Percentiles rank a stretch among this genome's conserved stretches.
Evolutionary conservation across 2,113 vertebrate genomes (phyloP).

Genomic region (Osmerus eperlanus): DNA sequence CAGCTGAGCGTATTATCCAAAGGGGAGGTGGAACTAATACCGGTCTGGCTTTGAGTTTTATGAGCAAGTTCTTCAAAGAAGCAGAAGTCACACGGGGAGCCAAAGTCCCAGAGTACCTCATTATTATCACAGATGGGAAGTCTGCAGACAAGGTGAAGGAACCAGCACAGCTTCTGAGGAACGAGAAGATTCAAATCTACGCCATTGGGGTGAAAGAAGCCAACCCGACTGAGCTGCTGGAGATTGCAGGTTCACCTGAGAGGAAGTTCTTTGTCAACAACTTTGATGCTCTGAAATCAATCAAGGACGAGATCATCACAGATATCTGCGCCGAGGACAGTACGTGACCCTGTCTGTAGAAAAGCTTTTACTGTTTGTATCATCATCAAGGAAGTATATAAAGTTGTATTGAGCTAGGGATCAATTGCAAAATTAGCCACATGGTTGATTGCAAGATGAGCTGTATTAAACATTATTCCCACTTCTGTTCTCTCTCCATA

Average conservation of each 20-base stretch:
- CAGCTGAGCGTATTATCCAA: constrained; percentile 64
- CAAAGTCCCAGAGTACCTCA: constrained; percentile 68
- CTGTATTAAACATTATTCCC: background rate
- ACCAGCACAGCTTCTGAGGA: constrained; percentile 65
- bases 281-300: constrained; percentile 74
- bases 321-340: constrained; percentile 78
- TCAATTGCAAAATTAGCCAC: background rate
- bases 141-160: constrained; percentile 69
- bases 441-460: background rate
- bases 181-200: constrained; percentile 66
- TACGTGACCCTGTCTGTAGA: constrained; percentile 52
- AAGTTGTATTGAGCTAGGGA: background rate
- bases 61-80: constrained; percentile 64
- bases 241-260: constrained; percentile 66
- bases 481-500: constrained; percentile 38
- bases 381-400: background rate
- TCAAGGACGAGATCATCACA: constrained; percentile 74
- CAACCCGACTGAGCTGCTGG: constrained; percentile 51
- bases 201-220: constrained; percentile 77
- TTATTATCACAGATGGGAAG: constrained; percentile 79
- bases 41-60: constrained; percentile 68
- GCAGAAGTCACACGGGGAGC: constrained; percentile 48
- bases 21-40: constrained; percentile 68
- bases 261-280: constrained; percentile 74
- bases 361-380: background rate